Conservation (phyloP, 2,888 invertebrate species). For the Aelia acuminata region DNA sequence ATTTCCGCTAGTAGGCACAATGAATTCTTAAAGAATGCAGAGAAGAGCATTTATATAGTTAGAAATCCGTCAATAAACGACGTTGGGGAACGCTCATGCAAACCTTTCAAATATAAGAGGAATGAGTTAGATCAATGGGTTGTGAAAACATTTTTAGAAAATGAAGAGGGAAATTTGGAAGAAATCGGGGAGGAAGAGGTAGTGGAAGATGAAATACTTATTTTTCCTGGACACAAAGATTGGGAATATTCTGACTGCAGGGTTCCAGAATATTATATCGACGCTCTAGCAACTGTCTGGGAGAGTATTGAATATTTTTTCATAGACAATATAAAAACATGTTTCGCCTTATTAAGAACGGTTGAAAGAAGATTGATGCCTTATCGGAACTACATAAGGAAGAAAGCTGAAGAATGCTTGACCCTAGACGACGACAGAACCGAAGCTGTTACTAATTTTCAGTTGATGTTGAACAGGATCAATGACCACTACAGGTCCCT, state of each 20-base stretch:
- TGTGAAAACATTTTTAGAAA: neutral
- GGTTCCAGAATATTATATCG: slow-evolving; percentile 69
- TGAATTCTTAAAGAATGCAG: neutral
- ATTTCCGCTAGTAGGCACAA: neutral
- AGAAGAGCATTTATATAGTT: neutral
- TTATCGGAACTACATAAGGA: slow-evolving; percentile 73
- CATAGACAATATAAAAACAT: slow-evolving; percentile 73
- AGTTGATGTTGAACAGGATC: slow-evolving; percentile 75
- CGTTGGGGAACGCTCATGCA: no score
- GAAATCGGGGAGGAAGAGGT: neutral
- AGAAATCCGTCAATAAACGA: neutral
- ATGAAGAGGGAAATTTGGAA: neutral
- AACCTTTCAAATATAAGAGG: neutral
- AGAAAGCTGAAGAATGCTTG: slow-evolving; percentile 74
- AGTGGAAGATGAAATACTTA: neutral
- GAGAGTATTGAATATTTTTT: slow-evolving; percentile 72
- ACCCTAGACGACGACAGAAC: slow-evolving; percentile 75
- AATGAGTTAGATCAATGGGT: neutral
- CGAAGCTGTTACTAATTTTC: slow-evolving; percentile 73
- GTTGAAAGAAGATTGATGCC: slow-evolving; percentile 74
- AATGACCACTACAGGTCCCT: slow-evolving; percentile 75
- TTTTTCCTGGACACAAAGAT: slow-evolving; percentile 60
- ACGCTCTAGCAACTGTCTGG: slow-evolving; percentile 72
- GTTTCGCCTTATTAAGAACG: slow-evolving; percentile 74
- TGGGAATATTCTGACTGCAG: slow-evolving; percentile 72